Base-by-base conservation (phyloP, 2,888 invertebrate species). In the Macaria liturata region DNA sequence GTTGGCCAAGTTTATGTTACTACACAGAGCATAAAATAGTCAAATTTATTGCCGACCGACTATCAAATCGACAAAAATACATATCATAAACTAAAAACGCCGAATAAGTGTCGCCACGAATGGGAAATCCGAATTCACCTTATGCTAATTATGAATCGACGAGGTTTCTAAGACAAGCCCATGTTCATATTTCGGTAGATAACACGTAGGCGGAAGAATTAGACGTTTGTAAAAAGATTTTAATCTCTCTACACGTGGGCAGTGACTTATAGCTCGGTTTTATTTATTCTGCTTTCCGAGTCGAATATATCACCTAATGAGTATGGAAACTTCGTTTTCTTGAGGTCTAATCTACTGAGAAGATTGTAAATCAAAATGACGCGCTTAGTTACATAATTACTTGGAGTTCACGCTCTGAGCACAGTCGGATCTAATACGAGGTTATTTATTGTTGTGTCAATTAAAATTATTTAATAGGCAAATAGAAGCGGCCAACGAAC, bases 121-220 rank as follows among this genome's bases (percentile, higher is more conserved):
- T 83, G 88, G 86, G 75, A 83, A 85, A 82, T 69, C 79, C 79
- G 64, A 56, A 59, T 52, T 51, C 44, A 52, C 46, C 46, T 48
- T 88, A 90, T 89, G 88, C 83, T 84, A 89, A 91, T 88, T 84
- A 79, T 69, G 9, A 42, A 32, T 44, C 53, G 45, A 43, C 44
- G 53, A 67, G 68, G 68, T 71, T 72, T 73, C 75, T 69, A 67
- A 71, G 57, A 76, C 72, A 69, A 68, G 68, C 70, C 20, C 68
- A 76, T 76, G 77, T 81, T 86, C 76, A 80, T 80, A 82, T 83
- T 84, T 78, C 77, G 81, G 83, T 83, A 80, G 76, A 8, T 42
- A 83, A 67, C 67, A 86, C 84, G 91, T 90, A 80, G 90, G 90
- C 80, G 87, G 78, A 70, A 70, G 85, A 88, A 86, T 84, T 86